Conservation (phyloP, 2,888 invertebrate genomes). For the Pyralis farinalis region DNA sequence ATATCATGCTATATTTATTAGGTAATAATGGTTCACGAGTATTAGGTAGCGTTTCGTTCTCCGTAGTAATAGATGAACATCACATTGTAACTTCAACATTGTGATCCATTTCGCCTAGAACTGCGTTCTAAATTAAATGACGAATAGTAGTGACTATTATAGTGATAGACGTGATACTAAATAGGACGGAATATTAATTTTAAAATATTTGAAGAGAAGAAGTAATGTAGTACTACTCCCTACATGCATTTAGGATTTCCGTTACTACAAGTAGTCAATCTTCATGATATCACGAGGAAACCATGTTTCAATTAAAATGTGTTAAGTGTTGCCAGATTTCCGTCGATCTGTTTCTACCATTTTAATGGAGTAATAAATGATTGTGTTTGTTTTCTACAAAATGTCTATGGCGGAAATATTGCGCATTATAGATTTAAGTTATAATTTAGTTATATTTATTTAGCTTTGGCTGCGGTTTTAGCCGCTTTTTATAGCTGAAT, state of each 20-base stretch:
- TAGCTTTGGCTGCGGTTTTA: conserved; percentile 38
- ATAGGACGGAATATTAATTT: conserved; percentile 48
- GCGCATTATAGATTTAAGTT: neutral
- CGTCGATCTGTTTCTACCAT: neutral
- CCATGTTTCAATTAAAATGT: conserved; percentile 35
- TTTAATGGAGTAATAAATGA: neutral
- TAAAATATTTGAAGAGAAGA: conserved; percentile 48
- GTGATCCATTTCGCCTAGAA: neutral
- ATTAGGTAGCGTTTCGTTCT: neutral
- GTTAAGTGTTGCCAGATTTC: conserved; percentile 46
- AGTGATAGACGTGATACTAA: conserved; percentile 65
- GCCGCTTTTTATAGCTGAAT: conserved; percentile 4
- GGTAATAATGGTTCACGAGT: neutral
- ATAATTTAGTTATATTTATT: conserved; percentile 17
- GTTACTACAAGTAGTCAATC: conserved; percentile 42
- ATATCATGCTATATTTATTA: conserved; percentile 14
- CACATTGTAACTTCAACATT: neutral
- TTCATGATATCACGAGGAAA: conserved; percentile 41
- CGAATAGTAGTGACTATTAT: conserved; percentile 26
- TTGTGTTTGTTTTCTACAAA: neutral
- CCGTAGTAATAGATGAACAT: neutral
- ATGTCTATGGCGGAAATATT: neutral
- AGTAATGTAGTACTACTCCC: conserved; percentile 50
- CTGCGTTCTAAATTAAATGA: conserved; percentile 7
- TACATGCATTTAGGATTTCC: conserved; percentile 63